Percentiles rank a stretch among this genome's conserved stretches.
phyloP scores from a whole-genome alignment of 2,113 vertebrate species.

The Brachypodius melanocephalos region DNA sequence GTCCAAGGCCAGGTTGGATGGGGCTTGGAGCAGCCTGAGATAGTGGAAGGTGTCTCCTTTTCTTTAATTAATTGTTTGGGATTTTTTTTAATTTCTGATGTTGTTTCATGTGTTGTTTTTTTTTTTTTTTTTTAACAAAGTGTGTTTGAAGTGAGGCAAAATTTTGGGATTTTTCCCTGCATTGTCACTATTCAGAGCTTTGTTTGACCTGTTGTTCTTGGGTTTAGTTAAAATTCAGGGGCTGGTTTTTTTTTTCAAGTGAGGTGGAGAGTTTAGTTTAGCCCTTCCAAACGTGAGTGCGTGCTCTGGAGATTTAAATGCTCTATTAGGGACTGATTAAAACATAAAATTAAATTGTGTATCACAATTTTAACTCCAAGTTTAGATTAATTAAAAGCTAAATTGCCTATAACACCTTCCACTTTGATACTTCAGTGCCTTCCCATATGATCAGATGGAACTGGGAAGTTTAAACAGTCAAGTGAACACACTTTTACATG shows the following conservation, averaged over 20 bases:
- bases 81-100: background rate
- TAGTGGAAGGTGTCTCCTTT: background rate
- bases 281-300: background rate
- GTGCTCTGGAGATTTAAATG: background rate
- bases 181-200: background rate
- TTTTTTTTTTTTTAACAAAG: background rate
- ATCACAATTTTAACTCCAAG: background rate
- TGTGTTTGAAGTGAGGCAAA: background rate
- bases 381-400: slow-evolving; percentile 28
- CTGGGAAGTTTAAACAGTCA: background rate
- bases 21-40: background rate
- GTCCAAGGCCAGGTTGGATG: background rate
- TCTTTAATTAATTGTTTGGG: background rate
- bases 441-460: background rate
- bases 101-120: background rate
- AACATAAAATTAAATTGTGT: slow-evolving; percentile 17
- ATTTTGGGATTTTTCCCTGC: background rate
- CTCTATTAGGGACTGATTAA: background rate
- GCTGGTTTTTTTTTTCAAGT: background rate
- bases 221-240: background rate
- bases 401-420: slow-evolving; percentile 11
- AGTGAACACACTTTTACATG: background rate
- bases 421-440: background rate
- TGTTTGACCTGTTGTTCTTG: background rate
- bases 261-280: background rate